Conservation (phyloP, 2,888 invertebrate species). For the Polietes domitor region DNA sequence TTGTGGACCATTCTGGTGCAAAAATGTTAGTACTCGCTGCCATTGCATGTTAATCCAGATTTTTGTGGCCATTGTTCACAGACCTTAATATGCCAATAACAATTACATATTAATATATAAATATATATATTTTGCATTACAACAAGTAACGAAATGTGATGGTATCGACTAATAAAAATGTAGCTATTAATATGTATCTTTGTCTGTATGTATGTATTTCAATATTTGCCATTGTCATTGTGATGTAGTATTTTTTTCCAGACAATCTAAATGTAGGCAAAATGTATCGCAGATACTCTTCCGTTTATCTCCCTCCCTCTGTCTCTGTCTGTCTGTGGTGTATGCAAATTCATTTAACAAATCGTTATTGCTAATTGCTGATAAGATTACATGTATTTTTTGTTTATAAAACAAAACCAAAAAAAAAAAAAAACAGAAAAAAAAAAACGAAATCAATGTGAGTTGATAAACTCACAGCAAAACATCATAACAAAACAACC, state of each 20-base stretch:
- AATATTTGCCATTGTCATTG: neutral
- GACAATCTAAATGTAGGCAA: neutral
- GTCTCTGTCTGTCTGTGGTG: neutral
- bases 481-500: neutral
- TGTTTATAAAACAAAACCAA: conserved; percentile 28
- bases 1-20: too few relatives aligned
- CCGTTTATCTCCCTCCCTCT: neutral
- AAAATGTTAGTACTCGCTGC: too few relatives aligned
- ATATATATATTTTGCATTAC: too few relatives aligned
- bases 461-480: neutral
- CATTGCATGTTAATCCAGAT: too few relatives aligned
- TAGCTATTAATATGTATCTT: neutral
- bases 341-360: conserved; percentile 39
- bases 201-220: neutral
- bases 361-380: conserved; percentile 60
- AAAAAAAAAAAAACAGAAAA: neutral
- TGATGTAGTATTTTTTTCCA: neutral
- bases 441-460: neutral
- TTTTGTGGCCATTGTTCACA: too few relatives aligned
- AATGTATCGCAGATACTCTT: neutral
- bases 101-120: too few relatives aligned
- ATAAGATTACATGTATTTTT: conserved; percentile 37
- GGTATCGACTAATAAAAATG: neutral
- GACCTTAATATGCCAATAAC: too few relatives aligned
- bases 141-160: neutral